Evolutionary conservation across 1,140 invertebrate species (phyloP), one percentile per base, ranked within the genome.

Genomic region (Procambarus clarkii): DNA sequence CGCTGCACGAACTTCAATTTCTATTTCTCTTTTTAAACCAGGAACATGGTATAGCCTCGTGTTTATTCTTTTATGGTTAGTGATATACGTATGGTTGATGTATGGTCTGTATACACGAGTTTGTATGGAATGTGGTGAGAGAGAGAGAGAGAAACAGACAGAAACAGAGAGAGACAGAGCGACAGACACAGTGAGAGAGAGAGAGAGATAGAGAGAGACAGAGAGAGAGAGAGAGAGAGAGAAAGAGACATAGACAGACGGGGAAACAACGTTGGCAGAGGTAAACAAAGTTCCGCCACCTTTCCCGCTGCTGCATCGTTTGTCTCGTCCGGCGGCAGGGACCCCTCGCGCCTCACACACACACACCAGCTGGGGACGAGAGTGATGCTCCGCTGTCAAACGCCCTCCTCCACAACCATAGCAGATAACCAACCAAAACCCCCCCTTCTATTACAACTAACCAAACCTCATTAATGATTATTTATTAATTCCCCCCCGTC

Each of bases 311-410:
- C n/a, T 54, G 24, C 54, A 58, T 81, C 79, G 79, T 81, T 81
- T 81, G 79, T 81, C 79, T 81, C 79, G 79, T 81, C 82, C 15
- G 58, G 24, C 3, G 45, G 21, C 34, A 9, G 44, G 21, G 21
- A n/a, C 45, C 46, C n/a, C 44, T 48, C 83, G n/a, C n/a, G n/a
- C n/a, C n/a, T n/a, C n/a, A n/a, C n/a, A n/a, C 69, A 5, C 9
- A 76, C 83, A 86, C 83, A 86, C 3, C 48, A 21, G 71, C 83
- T 86, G 83, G 83, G 83, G 83, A 86, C 83, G 83, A 86, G 64
- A 50, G 44, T 48, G n/a, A 74, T 50, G 83, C 83, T 74, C 64
- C 83, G 83, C 83, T 86, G 83, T 76, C 83, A 86, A 86, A 86
- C 83, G 83, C 44, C 18, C 24, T 24, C 45, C 46, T 44, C 48